A percentile compares a stretch with the other conserved stretches of the same genome.
phyloP scores from a whole-genome alignment of 2,888 invertebrate genomes.

The Siphonodentalium dalli region DNA sequence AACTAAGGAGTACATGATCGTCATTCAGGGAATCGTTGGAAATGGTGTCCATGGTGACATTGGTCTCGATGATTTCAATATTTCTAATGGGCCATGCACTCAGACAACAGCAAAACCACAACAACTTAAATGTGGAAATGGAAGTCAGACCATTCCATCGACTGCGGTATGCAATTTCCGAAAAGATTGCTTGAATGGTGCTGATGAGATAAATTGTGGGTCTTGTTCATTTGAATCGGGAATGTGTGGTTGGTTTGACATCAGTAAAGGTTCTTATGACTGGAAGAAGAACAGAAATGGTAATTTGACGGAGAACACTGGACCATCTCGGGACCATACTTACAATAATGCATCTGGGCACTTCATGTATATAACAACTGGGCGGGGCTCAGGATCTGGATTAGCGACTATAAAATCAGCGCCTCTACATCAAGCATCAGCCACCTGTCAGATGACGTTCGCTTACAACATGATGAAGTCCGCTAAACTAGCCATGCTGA shows the following conservation, averaged over 20 bases:
- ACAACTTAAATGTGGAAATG: constrained; percentile 31
- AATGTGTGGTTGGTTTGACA: constrained; percentile 42
- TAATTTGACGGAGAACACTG: constrained; percentile 36
- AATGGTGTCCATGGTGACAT: constrained; percentile 41
- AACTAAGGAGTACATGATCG: constrained; percentile 29
- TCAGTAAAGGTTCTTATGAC: constrained; percentile 43
- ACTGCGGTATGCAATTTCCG: constrained; percentile 52
- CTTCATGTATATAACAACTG: constrained; percentile 79
- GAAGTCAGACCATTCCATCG: constrained; percentile 12
- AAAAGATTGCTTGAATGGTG: constrained; percentile 41
- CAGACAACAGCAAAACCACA: constrained; percentile 23
- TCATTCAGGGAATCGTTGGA: constrained; percentile 47
- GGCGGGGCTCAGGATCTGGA: constrained; percentile 34
- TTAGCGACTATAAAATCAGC: constrained; percentile 41
- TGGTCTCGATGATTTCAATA: constrained; percentile 49
- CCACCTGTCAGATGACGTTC: constrained; percentile 76
- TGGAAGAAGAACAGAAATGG: constrained; percentile 42
- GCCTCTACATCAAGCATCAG: constrained; percentile 71
- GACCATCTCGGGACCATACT: constrained; percentile 51
- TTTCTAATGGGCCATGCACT: constrained; percentile 39
- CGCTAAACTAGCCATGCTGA: constrained; percentile 33
- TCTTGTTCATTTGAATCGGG: constrained; percentile 46
- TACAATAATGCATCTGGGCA: constrained; percentile 60
- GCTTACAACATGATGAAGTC: constrained; percentile 55
- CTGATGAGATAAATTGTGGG: constrained; percentile 55